Conservation (phyloP, 2,888 invertebrate genomes). For the Pristionchus entomophagus region DNA sequence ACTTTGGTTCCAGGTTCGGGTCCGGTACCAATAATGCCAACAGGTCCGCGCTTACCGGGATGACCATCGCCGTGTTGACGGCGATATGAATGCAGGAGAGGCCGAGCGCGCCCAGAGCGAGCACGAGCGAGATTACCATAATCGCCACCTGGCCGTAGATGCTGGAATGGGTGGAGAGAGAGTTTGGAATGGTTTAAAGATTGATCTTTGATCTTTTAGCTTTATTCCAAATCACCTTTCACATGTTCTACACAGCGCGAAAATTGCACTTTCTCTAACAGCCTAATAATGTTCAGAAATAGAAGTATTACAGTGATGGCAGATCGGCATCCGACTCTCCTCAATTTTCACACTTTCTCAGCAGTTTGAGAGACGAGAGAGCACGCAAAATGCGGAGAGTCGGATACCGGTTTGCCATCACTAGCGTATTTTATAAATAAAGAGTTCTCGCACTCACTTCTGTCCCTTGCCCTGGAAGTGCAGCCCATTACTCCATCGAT, state of each 20-base stretch:
- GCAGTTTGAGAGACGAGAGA: too few relatives aligned
- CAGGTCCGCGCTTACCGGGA: conserved; percentile 62
- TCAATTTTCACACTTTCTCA: background rate
- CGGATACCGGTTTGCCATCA: too few relatives aligned
- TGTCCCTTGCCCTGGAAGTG: conserved; percentile 75
- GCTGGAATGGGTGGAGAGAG: conserved; percentile 52
- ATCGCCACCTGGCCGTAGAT: conserved; percentile 75
- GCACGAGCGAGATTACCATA: conserved; percentile 71
- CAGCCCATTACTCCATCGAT: conserved; percentile 73
- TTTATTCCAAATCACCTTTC: too few relatives aligned
- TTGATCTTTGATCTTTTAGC: background rate
- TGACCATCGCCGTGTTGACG: conserved; percentile 60
- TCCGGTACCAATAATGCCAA: too few relatives aligned
- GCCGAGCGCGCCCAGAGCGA: conserved; percentile 70
- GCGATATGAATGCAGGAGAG: conserved; percentile 72
- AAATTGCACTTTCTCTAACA: too few relatives aligned
- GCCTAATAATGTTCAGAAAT: too few relatives aligned
- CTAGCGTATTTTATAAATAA: too few relatives aligned
- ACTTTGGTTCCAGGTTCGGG: too few relatives aligned
- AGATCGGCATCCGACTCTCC: too few relatives aligned
- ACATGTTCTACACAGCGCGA: too few relatives aligned
- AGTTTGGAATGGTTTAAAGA: background rate
- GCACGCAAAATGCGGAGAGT: too few relatives aligned
- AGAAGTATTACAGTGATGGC: too few relatives aligned
- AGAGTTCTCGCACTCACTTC: conserved; percentile 69